Base-by-base conservation (phyloP, 2,888 invertebrate species). In the Nephrotoma guestfalica region DNA sequence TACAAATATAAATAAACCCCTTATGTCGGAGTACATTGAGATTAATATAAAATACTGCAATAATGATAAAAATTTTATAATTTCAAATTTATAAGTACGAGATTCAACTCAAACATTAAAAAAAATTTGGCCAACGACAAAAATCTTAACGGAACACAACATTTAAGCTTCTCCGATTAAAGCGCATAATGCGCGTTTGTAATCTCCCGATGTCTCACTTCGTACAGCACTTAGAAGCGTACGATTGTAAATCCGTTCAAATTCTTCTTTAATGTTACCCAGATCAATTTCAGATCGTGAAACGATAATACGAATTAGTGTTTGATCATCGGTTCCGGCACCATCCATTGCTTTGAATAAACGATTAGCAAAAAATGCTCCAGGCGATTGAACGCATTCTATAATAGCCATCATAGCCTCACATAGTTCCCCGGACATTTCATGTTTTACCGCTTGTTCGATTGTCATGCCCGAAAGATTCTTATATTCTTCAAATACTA, bases 361-460 rank as follows among this genome's bases (percentile, higher is more conserved):
- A 0, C 94, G 92, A 87, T 92, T 93, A 86, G 96, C 96, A 91
- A 95, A 96, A 92, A 94, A 96, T 2, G 94, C 93, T 1, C 94
- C 91, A 6, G 94, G 93, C 88, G 93, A 93, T 89, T 94, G 94
- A 47, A 94, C 95, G 90, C 94, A 94, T 90, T 95, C 95, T 89
- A 95, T 96, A 96, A 96, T 94, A 83, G 96, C 94, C 41, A 95
- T 92, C 89, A 95, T 93, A 0, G 95, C 95, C 4, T 94, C 93
- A 88, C 93, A 93, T 83, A 95, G 91, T 88, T 95, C 95, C 0
- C 95, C 96, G 87, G 91, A 92, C 89, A 95, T 91, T 91, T 95
- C 94, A 85, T 93, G 93, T 89, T 94, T 93, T 90, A 96, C 93
- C 86, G 95, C 95, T 89, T 95, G 95, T 90, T 95, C 95, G 88